phyloP scores from a whole-genome alignment of 2,888 invertebrate genomes.

The Aelia acuminata region DNA sequence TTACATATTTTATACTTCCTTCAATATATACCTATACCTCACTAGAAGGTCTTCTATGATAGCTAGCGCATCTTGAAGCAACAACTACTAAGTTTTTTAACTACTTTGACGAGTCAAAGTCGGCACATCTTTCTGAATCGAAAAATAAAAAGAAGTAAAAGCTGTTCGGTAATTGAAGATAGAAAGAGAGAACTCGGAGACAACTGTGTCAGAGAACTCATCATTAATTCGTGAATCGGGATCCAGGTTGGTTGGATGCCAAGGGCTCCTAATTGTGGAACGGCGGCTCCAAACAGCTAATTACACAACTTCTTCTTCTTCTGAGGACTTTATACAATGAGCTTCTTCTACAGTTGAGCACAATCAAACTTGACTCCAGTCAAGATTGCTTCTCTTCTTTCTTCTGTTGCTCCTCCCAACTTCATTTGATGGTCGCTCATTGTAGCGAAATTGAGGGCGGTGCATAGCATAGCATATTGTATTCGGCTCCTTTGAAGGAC shows the following conservation, averaged over 20 bases:
- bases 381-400: constrained; percentile 43
- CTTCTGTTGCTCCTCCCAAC: constrained; percentile 11
- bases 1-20: too few species aligned
- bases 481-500: not conserved
- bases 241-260: not conserved
- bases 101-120: not conserved
- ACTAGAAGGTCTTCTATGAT: too few species aligned
- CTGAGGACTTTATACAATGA: constrained; percentile 50
- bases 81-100: too few species aligned
- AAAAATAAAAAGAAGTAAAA: not conserved
- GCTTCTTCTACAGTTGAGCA: constrained; percentile 24
- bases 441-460: not conserved
- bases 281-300: constrained; percentile 47
- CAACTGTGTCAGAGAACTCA: constrained; percentile 5
- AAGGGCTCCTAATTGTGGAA: constrained; percentile 30
- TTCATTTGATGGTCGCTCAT: not conserved
- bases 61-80: too few species aligned
- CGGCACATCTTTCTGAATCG: not conserved
- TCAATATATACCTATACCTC: too few species aligned
- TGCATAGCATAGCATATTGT: constrained; percentile 21
- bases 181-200: not conserved
- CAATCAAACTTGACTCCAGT: constrained; percentile 42
- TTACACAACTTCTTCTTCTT: constrained; percentile 48
- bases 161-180: constrained; percentile 25
- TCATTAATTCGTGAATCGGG: constrained; percentile 47